Evolutionary conservation across 2,797 vertebrate genomes (phyloP), one percentile per base, ranked within the genome.

Genomic region (Macropus fuliginosus): DNA sequence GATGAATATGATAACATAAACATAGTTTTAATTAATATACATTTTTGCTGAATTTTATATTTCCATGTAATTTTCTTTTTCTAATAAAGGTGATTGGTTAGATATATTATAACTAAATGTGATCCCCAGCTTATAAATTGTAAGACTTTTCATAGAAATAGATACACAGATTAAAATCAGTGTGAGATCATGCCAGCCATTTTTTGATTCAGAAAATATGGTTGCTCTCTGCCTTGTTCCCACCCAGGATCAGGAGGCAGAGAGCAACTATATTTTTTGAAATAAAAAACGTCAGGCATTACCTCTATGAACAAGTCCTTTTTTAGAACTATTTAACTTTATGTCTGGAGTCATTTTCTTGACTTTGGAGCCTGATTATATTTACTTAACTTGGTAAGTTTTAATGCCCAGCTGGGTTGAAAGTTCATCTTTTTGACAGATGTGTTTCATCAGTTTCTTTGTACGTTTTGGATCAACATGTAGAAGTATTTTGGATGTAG

Each of bases 381-480:
- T 96, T 96, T 96, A 97, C 90, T 55, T 93, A 95, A 55, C 92
- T 91, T 93, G 54, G 50, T 55, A 91, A 56, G 91, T 55, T 56
- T 96, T 31, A 56, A 31, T 93, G 34, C 31, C 93, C 50, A 16
- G 10, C 13, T 92, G 40, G 56, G 55, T 46, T 95, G 91, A 14
- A 95, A 92, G 74, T 95, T 95, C 40, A 94, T 0, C n/a, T 21
- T 27, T 94, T 92, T 93, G 92, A 50, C 92, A 93, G 40, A 2
- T 93, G 16, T 97, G 55, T 97, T 95, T 97, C 92, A 90, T 94
- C 54, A 90, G 21, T n/a, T 56, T 91, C 92, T 97, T 54, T 74
- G 87, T 94, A n/a, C n/a, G 54, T 91, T 94, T 95, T 12, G 31
- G n/a, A 40, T 87, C 52, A 54, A 91, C 74, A 24, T 90, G 55